Conservation (phyloP, 2,113 vertebrate genomes). For the Cricetomys ansorgei region DNA sequence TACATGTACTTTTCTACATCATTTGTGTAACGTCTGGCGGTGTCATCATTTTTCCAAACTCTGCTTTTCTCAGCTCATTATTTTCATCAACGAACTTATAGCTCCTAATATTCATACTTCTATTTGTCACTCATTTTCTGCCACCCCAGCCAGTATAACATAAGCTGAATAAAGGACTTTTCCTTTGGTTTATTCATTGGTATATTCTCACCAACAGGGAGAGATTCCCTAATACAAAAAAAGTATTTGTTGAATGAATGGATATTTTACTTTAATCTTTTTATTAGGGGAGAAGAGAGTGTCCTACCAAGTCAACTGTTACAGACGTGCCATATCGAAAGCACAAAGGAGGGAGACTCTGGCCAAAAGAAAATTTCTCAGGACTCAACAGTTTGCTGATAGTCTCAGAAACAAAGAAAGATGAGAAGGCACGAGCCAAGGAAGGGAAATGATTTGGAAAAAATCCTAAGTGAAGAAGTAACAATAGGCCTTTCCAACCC, state of each 20-base stretch:
- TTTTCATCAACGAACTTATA: background rate
- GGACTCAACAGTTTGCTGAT: background rate
- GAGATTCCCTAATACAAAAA: background rate
- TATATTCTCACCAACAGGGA: background rate
- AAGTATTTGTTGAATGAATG: background rate
- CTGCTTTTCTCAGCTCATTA: background rate
- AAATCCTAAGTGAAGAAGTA: background rate
- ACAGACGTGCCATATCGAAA: background rate
- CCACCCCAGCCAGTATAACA: background rate
- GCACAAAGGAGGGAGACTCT: background rate
- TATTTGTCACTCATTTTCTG: background rate
- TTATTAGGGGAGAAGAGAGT: background rate
- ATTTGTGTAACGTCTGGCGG: background rate
- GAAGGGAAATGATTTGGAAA: background rate
- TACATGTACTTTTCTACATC: background rate
- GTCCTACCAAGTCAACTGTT: background rate
- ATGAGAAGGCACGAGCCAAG: background rate
- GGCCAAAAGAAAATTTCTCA: background rate
- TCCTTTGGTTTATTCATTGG: background rate
- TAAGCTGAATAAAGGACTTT: background rate
- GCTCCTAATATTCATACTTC: background rate
- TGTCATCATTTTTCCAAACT: background rate
- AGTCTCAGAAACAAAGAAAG: background rate
- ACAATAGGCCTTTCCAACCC: background rate
- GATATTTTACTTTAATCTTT: background rate